Evolutionary conservation across 2,888 invertebrate species (phyloP).

Genomic region (Drosophila antonietae): DNA sequence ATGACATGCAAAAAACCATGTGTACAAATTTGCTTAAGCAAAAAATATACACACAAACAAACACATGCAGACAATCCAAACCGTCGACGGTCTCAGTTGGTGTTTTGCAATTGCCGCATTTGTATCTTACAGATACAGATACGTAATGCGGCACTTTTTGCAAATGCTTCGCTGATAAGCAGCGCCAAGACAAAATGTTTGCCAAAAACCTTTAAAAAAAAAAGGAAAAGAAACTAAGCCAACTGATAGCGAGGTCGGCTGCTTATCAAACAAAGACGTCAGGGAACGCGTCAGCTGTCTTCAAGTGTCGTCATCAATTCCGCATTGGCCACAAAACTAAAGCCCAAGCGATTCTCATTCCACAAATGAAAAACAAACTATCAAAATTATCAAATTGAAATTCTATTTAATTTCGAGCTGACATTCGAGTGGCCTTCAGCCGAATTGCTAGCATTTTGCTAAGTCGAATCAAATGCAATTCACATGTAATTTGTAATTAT

Average conservation of each 20-base stretch:
- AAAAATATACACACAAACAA: neutral
- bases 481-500: conserved; percentile 73
- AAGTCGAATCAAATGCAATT: conserved; percentile 49
- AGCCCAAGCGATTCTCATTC: conserved; percentile 40
- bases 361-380: conserved; percentile 13
- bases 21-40: conserved; percentile 51
- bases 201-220: conserved; percentile 41
- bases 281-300: conserved; percentile 29
- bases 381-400: conserved; percentile 38
- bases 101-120: conserved; percentile 71
- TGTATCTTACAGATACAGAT: conserved; percentile 62
- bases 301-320: conserved; percentile 41
- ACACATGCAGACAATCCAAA: conserved; percentile 2
- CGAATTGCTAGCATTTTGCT: conserved; percentile 34
- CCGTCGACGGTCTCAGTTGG: conserved; percentile 17
- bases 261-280: conserved; percentile 52
- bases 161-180: conserved; percentile 61
- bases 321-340: conserved; percentile 11
- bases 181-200: conserved; percentile 48
- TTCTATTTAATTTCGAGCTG: conserved; percentile 63
- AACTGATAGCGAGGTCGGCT: conserved; percentile 8
- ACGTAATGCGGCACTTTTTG: conserved; percentile 61
- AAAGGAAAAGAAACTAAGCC: conserved; percentile 9
- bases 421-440: conserved; percentile 35
- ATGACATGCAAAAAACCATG: conserved; percentile 65